Evolutionary conservation across 2,113 vertebrate genomes (phyloP).

Genomic region (Xenotilapia longispinis): DNA sequence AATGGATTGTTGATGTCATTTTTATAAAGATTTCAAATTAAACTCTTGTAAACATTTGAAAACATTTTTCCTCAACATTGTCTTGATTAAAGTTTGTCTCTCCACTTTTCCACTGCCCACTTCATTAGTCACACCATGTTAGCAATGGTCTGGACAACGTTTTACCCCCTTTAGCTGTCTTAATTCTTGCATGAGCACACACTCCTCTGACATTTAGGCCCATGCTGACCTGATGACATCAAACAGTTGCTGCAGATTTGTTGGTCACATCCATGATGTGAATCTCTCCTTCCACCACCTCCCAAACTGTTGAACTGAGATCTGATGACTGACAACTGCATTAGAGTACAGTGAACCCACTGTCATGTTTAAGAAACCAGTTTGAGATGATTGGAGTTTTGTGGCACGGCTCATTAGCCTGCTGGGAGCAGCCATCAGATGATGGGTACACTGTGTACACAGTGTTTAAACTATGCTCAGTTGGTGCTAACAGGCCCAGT

Average conservation of each 20-base stretch:
- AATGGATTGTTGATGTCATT: neutral
- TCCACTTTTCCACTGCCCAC: neutral
- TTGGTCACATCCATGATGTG: neutral
- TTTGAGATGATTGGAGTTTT: neutral
- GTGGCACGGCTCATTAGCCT: neutral
- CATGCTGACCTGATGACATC: neutral
- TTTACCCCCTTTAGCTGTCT: rapidly evolving
- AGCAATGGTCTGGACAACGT: neutral
- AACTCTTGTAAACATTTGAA: neutral
- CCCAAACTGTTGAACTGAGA: neutral
- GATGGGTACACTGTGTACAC: neutral
- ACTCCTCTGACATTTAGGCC: neutral
- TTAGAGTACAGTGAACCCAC: neutral
- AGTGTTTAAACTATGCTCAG: neutral
- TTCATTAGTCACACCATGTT: neutral
- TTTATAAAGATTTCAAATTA: neutral
- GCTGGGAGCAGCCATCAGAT: neutral
- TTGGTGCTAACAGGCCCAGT: neutral
- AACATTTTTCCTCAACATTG: neutral
- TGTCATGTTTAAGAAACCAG: neutral
- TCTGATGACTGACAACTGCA: neutral
- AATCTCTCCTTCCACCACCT: neutral
- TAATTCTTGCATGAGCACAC: neutral
- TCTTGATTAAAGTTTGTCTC: neutral
- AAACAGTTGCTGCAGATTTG: neutral